Conservation (phyloP, 2,888 invertebrate genomes). For the Dryadula phaetusa region DNA sequence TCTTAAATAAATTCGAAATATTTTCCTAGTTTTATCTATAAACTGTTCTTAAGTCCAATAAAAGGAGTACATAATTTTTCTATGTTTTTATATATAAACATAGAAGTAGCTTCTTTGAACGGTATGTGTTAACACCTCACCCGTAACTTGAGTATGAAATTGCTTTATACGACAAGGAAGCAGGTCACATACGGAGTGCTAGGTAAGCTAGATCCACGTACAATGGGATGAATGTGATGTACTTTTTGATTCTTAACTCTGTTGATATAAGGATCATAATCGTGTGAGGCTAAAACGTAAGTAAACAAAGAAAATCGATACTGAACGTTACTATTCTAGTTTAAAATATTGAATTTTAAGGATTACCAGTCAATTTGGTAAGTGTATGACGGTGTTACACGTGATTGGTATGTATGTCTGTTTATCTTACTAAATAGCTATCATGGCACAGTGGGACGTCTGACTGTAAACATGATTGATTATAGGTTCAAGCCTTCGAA, state of each 20-base stretch:
- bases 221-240: background rate
- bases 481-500: too few relatives aligned
- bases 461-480: too few relatives aligned
- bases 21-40: too few relatives aligned
- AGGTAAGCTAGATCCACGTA: conserved; percentile 16
- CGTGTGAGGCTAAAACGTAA: background rate
- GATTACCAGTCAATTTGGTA: background rate
- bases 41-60: too few relatives aligned
- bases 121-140: background rate
- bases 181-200: conserved; percentile 18
- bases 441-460: too few relatives aligned
- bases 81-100: background rate
- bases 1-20: too few relatives aligned
- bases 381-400: background rate
- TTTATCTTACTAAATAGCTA: too few relatives aligned
- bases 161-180: conserved; percentile 14
- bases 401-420: background rate
- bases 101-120: background rate
- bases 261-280: conserved; percentile 1
- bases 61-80: background rate
- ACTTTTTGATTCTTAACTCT: background rate
- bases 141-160: conserved; percentile 21
- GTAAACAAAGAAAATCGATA: conserved; percentile 31
- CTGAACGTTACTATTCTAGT: conserved; percentile 23
- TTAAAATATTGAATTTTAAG: conserved; percentile 12